Evolutionary conservation across 2,113 vertebrate genomes (phyloP).

Genomic region (Ardeotis arabs): DNA sequence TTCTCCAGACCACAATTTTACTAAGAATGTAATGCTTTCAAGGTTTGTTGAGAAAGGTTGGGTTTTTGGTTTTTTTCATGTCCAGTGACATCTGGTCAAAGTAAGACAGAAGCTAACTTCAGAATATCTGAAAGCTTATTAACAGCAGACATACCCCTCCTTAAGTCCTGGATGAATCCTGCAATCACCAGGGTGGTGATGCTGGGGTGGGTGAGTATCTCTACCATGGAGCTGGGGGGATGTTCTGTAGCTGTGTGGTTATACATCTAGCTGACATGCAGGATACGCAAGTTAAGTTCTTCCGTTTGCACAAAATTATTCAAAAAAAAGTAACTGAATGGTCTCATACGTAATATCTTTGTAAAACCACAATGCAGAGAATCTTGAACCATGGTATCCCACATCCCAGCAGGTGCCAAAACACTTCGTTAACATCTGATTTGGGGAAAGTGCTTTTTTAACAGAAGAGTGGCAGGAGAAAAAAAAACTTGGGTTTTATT

Average conservation of each 20-base stretch:
- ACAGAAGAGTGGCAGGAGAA: not conserved
- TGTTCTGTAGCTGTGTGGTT: not conserved
- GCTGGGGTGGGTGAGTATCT: not conserved
- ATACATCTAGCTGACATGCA: not conserved
- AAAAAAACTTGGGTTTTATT: not conserved
- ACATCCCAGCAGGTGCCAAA: not conserved
- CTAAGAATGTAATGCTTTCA: not conserved
- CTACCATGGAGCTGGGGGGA: not conserved
- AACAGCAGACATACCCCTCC: not conserved
- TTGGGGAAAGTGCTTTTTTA: not conserved
- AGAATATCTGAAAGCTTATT: not conserved
- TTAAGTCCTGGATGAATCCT: not conserved
- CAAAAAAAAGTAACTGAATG: not conserved
- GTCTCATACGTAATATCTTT: not conserved
- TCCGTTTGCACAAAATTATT: not conserved
- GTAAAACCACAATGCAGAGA: not conserved
- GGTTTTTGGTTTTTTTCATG: not conserved
- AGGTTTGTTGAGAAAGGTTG: not conserved
- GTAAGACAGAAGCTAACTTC: not conserved
- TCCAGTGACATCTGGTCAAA: not conserved
- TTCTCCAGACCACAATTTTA: not conserved
- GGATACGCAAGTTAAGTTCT: not conserved
- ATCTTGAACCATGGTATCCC: not conserved
- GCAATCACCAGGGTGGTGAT: no score
- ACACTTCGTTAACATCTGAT: not conserved